These are phyloP conservation scores for Ceraclea dissimilis DNA, from an alignment of 2,888 invertebrate genomes.

Conservation along the genomic window DNA sequence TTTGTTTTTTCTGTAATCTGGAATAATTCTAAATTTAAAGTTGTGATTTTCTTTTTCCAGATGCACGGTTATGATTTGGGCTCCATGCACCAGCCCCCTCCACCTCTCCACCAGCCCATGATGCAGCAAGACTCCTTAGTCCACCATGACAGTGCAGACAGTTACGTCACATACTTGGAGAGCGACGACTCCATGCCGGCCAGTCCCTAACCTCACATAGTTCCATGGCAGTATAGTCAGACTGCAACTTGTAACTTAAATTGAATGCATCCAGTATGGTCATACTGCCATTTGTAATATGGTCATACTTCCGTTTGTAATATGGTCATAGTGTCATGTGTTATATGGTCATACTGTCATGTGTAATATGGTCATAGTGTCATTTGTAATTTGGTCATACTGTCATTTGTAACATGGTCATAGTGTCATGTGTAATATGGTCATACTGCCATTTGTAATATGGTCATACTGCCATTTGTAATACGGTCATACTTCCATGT, in stretches of 20 bases:
- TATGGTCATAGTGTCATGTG: too few species aligned
- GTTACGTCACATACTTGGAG: slow-evolving; percentile 88
- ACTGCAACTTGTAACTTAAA: slow-evolving; percentile 25
- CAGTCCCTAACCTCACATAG: slow-evolving; percentile 53
- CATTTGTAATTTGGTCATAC: slow-evolving; percentile 23
- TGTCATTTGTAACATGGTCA: slow-evolving; percentile 25
- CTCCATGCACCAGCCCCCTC: slow-evolving; percentile 44
- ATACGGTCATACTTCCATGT: too few species aligned
- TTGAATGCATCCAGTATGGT: slow-evolving; percentile 7
- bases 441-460: slow-evolving; percentile 2
- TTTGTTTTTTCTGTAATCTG: too few species aligned
- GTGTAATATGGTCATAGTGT: too few species aligned
- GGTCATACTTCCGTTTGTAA: slow-evolving; percentile 3
- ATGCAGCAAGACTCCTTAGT: slow-evolving; percentile 53
- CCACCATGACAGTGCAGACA: slow-evolving; percentile 72
- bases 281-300: slow-evolving; percentile 3
- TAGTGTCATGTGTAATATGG: neutral
- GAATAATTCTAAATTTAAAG: too few species aligned
- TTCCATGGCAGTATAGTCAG: slow-evolving; percentile 23
- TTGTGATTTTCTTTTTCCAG: slow-evolving; percentile 41
- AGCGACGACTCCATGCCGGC: slow-evolving; percentile 76
- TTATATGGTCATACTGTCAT: too few species aligned
- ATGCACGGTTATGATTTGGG: slow-evolving; percentile 86
- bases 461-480: slow-evolving; percentile 3
- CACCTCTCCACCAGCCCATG: slow-evolving; percentile 48